Conservation (phyloP, 2,113 vertebrate species). For the Mobula birostris region DNA sequence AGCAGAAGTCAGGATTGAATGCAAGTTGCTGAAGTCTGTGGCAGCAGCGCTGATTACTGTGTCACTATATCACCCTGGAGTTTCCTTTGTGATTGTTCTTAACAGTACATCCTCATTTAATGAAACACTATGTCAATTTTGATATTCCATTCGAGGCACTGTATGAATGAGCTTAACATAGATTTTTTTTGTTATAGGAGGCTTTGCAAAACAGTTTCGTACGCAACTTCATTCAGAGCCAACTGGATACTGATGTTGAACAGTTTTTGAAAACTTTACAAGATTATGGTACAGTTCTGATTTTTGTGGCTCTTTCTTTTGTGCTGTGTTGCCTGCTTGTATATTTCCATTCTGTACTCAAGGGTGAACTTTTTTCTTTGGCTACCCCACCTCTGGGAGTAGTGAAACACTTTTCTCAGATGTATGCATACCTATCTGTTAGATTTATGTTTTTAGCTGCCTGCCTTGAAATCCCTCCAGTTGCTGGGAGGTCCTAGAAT, state of each 20-base stretch:
- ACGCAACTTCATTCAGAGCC: slow-evolving; percentile 54
- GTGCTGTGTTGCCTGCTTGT: neutral
- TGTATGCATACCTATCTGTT: neutral
- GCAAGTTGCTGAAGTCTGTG: too few species aligned
- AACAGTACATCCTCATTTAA: neutral
- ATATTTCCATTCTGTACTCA: neutral
- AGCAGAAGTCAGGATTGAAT: too few species aligned
- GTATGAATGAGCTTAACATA: neutral
- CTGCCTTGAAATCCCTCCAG: neutral
- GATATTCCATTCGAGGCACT: neutral
- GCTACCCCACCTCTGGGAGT: neutral
- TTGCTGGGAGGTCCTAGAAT: neutral
- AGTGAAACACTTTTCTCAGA: neutral
- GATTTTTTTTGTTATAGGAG: slow-evolving; percentile 48
- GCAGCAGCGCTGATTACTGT: too few species aligned
- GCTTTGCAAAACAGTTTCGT: slow-evolving; percentile 51
- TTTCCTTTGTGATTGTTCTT: neutral
- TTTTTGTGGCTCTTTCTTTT: neutral
- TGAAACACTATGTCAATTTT: neutral
- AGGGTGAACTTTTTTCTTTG: neutral
- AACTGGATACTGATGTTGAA: slow-evolving; percentile 49
- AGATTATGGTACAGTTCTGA: slow-evolving; percentile 47
- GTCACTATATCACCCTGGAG: too few species aligned
- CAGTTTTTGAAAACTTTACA: slow-evolving; percentile 47
- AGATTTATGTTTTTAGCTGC: neutral